Conservation (phyloP, 2,113 vertebrate genomes). For the Dipodomys stephensi region DNA sequence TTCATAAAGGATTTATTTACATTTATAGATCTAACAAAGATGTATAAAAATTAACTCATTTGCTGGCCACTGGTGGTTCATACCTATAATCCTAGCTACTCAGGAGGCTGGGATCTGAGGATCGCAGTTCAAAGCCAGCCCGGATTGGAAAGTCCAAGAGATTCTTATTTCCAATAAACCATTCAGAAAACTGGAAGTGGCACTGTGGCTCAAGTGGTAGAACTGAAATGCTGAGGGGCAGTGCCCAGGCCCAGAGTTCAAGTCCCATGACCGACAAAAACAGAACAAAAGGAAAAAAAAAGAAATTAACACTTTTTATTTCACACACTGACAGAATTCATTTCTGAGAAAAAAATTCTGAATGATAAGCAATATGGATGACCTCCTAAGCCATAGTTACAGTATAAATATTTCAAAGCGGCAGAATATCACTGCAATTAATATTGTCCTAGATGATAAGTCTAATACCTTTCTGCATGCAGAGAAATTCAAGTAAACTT, state of each 20-base stretch:
- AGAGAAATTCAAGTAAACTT: background rate
- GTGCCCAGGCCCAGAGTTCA: no score
- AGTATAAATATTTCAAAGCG: background rate
- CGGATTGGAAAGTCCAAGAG: no score
- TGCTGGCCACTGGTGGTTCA: no score
- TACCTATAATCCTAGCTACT: no score
- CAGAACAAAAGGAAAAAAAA: no score
- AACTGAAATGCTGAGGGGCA: no score
- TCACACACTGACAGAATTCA: background rate
- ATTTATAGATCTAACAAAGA: background rate
- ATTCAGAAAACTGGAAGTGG: no score
- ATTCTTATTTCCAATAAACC: no score
- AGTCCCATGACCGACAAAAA: no score
- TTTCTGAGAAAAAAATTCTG: background rate
- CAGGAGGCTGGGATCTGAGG: no score
- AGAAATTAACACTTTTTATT: background rate
- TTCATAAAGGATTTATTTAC: background rate
- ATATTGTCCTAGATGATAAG: background rate
- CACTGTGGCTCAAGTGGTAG: no score
- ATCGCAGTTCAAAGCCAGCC: no score
- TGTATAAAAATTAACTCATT: background rate
- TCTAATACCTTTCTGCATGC: background rate
- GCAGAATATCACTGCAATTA: background rate
- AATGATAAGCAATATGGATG: background rate
- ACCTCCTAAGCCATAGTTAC: background rate